Conservation (phyloP, 1,140 invertebrate species). For the Diploscapter pachys region DNA sequence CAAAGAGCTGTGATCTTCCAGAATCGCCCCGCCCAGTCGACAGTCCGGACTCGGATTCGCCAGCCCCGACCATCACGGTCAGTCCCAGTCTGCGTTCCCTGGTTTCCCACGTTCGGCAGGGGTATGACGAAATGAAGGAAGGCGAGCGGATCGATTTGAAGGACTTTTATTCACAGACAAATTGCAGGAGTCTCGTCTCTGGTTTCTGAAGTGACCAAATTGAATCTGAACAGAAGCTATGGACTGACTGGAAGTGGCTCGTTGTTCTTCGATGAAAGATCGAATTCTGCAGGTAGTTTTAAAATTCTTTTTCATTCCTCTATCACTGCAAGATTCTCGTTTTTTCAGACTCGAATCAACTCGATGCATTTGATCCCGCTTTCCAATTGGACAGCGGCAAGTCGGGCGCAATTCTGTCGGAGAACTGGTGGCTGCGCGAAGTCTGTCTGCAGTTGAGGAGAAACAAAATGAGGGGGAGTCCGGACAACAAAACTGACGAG, state of each 20-base stretch:
- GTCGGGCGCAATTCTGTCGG: slow-evolving; percentile 37
- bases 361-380: slow-evolving; percentile 25
- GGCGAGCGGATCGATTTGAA: background rate
- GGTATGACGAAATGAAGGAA: background rate
- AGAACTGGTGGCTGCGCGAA: slow-evolving; percentile 39
- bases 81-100: slow-evolving; percentile 18
- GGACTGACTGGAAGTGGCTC: slow-evolving; percentile 20
- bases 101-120: background rate
- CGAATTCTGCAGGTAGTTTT: slow-evolving; percentile 15
- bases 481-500: slow-evolving; percentile 4
- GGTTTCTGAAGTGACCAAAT: slow-evolving; percentile 44
- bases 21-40: background rate
- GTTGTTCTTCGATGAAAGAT: slow-evolving; percentile 22
- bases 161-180: background rate
- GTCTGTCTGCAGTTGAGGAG: slow-evolving; percentile 23
- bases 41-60: background rate
- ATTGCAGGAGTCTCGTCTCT: slow-evolving; percentile 24
- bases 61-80: background rate
- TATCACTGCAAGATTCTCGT: too few species aligned
- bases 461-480: slow-evolving; percentile 1
- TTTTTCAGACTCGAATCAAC: slow-evolving; percentile 7
- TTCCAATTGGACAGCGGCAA: slow-evolving; percentile 35
- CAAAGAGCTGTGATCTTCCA: too few species aligned
- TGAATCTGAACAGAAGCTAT: slow-evolving; percentile 47
- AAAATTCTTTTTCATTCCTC: background rate